Evolutionary conservation across 2,113 vertebrate genomes (phyloP), one percentile per base, ranked within the genome.

Genomic region (Pseudorasbora parva): DNA sequence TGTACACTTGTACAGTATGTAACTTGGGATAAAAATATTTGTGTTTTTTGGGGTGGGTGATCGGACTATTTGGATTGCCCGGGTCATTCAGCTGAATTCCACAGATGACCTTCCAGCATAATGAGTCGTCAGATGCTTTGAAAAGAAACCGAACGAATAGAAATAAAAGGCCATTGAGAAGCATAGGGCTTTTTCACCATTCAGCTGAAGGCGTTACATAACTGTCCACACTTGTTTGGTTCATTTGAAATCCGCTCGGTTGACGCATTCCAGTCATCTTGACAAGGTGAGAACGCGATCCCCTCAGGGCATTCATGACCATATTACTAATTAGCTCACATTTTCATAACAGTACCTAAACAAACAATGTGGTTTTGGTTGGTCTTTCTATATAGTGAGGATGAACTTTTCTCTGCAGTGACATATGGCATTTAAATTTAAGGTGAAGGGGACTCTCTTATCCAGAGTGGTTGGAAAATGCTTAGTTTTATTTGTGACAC

Each of bases 161-260:
- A 81, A 81, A 69, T 81, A 81, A 81, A 91, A 92, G 77, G 78
- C 87, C 86, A 92, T 90, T 91, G 88, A 91, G 91, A 92, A 90
- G 86, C 88, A 88, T 81, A 54, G 82, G 87, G 81, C 72, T 62
- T 80, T 83, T 54, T 62, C 71, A 4, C 68, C 68, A 75, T 86
- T 84, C 60, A 89, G 81, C 87, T 89, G 89, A 82, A 85, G 88
- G 41, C 51, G 84, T 94, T 93, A 90, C 86, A 85, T 93, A 94
- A 94, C 82, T 85, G 87, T 90, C 89, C 88, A 57, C 78, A 89
- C 89, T 89, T 92, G 92, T 93, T 91, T 83, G 56, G 91, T 90
- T 91, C 87, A 89, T 92, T 94, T 92, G 85, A 89, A 93, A 91
- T 91, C 89, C 90, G 88, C 56, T 82, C 82, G 77, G 30, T 88